Evolutionary conservation across 2,888 invertebrate species (phyloP).

Genomic region (Coelopa pilipes): DNA sequence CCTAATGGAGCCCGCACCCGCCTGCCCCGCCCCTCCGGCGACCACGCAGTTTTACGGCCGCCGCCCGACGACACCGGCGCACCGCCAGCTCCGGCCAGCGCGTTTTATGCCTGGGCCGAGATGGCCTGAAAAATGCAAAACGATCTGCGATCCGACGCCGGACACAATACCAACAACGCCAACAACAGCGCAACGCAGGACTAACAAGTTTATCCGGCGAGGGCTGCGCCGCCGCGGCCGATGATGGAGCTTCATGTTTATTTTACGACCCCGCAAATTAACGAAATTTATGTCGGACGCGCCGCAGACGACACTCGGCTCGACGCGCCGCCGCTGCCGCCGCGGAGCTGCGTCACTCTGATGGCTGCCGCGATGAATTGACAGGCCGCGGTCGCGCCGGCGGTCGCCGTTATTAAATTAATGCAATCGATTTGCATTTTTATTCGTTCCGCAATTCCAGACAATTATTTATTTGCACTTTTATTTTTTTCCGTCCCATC

Average conservation of each 20-base stretch:
- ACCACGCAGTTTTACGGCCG: no score
- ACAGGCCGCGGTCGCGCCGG: no score
- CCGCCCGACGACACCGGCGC: no score
- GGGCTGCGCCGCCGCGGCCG: not conserved
- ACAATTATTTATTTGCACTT: slow-evolving; percentile 26
- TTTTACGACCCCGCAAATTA: slow-evolving; percentile 45
- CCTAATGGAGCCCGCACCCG: no score
- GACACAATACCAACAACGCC: not conserved
- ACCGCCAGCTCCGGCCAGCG: no score
- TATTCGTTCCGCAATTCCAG: slow-evolving; percentile 42
- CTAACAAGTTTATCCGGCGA: not conserved
- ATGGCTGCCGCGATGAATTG: no score
- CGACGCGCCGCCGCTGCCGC: slow-evolving; percentile 12
- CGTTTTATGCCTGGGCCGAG: no score
- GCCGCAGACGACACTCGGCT: not conserved
- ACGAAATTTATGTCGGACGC: slow-evolving; percentile 46
- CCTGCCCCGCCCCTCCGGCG: no score
- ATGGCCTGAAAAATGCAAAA: no score
- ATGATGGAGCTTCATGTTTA: slow-evolving; percentile 49
- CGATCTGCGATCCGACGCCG: not conserved
- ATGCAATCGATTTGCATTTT: slow-evolving; percentile 55
- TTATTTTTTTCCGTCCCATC: not conserved
- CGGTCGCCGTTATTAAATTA: slow-evolving; percentile 53
- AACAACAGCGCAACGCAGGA: not conserved
- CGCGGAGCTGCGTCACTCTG: slow-evolving; percentile 33